These are phyloP conservation scores for Poeciliopsis retropinna DNA, from an alignment of 2,113 vertebrate species.

Conservation along the genomic window DNA sequence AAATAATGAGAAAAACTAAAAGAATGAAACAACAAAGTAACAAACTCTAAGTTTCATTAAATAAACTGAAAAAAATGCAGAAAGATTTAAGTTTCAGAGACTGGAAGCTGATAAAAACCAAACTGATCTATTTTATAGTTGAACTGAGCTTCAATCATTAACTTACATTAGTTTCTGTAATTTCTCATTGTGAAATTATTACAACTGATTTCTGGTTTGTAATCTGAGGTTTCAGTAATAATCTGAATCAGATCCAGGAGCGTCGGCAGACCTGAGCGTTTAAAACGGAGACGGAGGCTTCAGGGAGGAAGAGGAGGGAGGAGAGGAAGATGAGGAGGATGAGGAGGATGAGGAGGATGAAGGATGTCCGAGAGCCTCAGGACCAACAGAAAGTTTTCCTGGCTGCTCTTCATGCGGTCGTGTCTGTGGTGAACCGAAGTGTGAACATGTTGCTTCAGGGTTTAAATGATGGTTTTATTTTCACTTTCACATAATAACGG, in stretches of 20 bases:
- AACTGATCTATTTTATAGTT: background rate
- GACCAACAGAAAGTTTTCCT: constrained; percentile 17
- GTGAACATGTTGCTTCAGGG: constrained; percentile 15
- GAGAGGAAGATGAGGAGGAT: no score
- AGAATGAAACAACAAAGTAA: no score
- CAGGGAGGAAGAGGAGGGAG: background rate
- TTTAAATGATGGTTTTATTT: constrained; percentile 4
- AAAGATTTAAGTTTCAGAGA: background rate
- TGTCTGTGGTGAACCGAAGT: constrained; percentile 14
- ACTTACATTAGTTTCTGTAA: background rate
- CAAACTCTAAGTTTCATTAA: no score
- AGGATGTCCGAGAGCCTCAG: constrained; percentile 35
- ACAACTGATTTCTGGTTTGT: background rate
- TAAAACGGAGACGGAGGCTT: constrained; percentile 41
- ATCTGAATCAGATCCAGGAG: background rate
- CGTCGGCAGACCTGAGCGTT: no score
- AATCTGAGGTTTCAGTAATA: background rate
- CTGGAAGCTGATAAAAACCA: background rate
- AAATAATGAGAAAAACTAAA: no score
- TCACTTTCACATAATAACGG: background rate
- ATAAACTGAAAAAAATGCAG: no score
- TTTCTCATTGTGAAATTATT: background rate
- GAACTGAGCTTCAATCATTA: background rate
- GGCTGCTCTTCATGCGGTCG: constrained; percentile 13
- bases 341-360: background rate